phyloP scores from a whole-genome alignment of 2,888 invertebrate genomes.

The Aphrophora alni region DNA sequence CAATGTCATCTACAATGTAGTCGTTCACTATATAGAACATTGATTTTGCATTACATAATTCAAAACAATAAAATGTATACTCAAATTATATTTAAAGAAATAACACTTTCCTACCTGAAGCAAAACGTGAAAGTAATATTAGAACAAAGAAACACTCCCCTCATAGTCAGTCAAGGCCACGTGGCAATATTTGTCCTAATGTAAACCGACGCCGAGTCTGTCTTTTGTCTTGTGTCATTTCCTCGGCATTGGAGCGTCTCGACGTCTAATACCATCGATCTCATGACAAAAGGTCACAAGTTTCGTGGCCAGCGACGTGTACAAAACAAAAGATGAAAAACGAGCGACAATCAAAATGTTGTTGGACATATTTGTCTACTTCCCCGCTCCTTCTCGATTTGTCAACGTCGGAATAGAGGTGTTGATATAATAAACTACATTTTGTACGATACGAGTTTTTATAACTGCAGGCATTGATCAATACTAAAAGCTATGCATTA shows the following conservation, averaged over 20 bases:
- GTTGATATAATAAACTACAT: too few species aligned
- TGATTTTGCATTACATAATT: too few species aligned
- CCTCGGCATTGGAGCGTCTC: background rate
- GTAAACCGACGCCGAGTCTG: background rate
- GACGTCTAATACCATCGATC: background rate
- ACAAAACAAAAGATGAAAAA: background rate
- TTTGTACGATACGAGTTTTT: too few species aligned
- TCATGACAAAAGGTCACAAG: background rate
- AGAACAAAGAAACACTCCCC: too few species aligned
- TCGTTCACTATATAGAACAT: too few species aligned
- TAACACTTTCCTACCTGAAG: too few species aligned
- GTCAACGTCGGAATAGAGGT: constrained; percentile 2
- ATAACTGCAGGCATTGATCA: too few species aligned
- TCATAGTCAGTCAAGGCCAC: background rate
- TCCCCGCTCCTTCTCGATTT: background rate
- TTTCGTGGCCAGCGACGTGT: background rate
- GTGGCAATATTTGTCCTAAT: background rate
- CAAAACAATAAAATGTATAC: too few species aligned
- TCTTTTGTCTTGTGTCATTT: background rate
- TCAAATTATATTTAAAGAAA: too few species aligned
- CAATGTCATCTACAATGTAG: too few species aligned
- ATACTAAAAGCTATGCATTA: too few species aligned
- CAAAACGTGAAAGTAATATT: too few species aligned
- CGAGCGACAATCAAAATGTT: background rate
- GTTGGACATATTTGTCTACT: background rate